Base-by-base conservation (phyloP, 2,888 invertebrate species). In the Cataglyphis altisquamis region DNA sequence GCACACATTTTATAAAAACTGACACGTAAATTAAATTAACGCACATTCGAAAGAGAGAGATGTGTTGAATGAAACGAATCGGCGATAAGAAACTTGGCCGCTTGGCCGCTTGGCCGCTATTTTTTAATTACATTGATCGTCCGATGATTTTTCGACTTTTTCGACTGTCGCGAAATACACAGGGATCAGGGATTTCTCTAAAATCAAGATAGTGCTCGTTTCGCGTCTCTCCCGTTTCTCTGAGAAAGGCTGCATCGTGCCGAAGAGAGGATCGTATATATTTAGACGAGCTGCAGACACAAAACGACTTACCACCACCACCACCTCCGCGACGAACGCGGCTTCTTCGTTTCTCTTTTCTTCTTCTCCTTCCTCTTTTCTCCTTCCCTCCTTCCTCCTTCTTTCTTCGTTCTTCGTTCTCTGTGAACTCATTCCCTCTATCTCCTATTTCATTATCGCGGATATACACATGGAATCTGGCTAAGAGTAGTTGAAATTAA, bases 211-310 rank as follows among this genome's bases (percentile, higher is more conserved):
- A 68, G 12, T n/a, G 78, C 10, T 32, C 72, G 82, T 83, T 70
- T 72, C 75, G 70, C 63, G 52, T 39, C 39, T 85, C 78, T 66
- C 67, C 70, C 62, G 60, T 48, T 77, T 70, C 84, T 82, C 70
- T 83, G 82, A 88, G 87, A 84, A 85, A 89, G 84, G 84, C 87
- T 86, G 84, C 90, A 87, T 86, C 67, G 77, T 70, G 81, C 77
- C 82, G 90, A 87, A 87, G 87, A 91, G 91, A 88, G 75, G 87
- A 88, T 78, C 86, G 91, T 86, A 84, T 90, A 90, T 90, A 93
- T 93, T 93, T 93, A 93, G 93, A 91, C 92, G 88, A 86, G 90
- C 88, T 89, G 92, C 92, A 93, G 93, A 93, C 93, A 93, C 93
- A 93, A 93, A 93, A 93, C 93, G 92, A 93, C 93, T 92, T 90